phyloP scores from a whole-genome alignment of 2,888 invertebrate species.

The Ophioninae sp. region DNA sequence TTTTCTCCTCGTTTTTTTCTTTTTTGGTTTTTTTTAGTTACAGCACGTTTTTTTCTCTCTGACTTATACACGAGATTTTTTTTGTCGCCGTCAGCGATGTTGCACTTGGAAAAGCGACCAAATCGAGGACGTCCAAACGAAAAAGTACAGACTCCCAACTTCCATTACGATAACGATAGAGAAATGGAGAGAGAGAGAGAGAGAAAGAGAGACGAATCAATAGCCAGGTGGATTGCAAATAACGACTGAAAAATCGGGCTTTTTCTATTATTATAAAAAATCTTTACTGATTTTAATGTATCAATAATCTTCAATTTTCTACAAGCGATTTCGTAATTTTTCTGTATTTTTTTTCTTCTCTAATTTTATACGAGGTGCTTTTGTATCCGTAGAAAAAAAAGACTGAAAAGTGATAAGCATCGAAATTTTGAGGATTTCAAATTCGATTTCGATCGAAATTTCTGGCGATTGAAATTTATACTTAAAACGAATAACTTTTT shows the following conservation, averaged over 20 bases:
- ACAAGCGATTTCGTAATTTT: background rate
- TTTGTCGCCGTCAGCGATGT: constrained; percentile 50
- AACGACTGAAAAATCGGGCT: constrained; percentile 43
- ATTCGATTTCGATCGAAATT: too few relatives aligned
- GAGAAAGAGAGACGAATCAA: constrained; percentile 40
- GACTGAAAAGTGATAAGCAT: background rate
- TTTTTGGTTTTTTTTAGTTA: background rate
- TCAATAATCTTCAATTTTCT: background rate
- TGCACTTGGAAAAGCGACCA: constrained; percentile 55
- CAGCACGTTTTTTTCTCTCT: constrained; percentile 34
- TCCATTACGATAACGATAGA: constrained; percentile 62
- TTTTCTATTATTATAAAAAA: constrained; percentile 8
- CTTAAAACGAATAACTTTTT: background rate
- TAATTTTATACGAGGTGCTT: background rate
- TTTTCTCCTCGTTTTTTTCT: background rate
- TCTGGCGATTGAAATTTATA: too few relatives aligned
- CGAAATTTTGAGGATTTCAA: too few relatives aligned
- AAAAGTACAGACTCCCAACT: constrained; percentile 51
- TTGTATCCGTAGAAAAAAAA: background rate
- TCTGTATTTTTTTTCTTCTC: background rate
- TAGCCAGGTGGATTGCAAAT: constrained; percentile 23
- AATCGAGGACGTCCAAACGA: constrained; percentile 53
- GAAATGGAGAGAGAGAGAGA: constrained; percentile 11
- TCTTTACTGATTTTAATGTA: background rate
- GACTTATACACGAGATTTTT: constrained; percentile 29